Evolutionary conservation across 2,797 vertebrate species (phyloP).

Genomic region (Gobio occitaniae): DNA sequence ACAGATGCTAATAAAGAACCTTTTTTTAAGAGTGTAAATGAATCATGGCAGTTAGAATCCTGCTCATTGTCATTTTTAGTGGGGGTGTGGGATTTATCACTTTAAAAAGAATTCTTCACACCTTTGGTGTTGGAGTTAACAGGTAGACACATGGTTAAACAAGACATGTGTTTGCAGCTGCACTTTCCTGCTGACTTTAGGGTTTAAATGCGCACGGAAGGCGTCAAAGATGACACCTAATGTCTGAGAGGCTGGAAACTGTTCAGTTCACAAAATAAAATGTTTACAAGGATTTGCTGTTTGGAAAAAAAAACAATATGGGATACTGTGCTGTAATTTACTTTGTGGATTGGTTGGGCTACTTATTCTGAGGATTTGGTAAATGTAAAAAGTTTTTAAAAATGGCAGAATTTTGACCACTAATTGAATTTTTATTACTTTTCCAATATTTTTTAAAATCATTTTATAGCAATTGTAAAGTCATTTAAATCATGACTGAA

Average conservation of each 20-base stretch:
- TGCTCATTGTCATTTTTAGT: not conserved
- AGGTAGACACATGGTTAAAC: conserved; percentile 67
- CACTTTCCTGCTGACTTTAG: conserved; percentile 68
- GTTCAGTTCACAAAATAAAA: conserved; percentile 33
- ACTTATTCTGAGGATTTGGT: not conserved
- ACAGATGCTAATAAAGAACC: not conserved
- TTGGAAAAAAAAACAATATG: not conserved
- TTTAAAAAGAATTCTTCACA: conserved; percentile 58
- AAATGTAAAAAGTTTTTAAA: not conserved
- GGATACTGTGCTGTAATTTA: not conserved
- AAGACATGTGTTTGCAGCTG: conserved; percentile 72
- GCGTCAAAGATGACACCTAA: conserved; percentile 66
- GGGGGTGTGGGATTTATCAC: conserved; percentile 38
- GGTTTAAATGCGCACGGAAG: conserved; percentile 56
- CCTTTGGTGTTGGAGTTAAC: conserved; percentile 55
- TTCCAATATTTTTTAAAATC: not conserved
- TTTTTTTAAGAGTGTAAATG: not conserved
- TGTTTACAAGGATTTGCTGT: not conserved
- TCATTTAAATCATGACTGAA: not conserved
- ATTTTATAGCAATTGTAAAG: not conserved
- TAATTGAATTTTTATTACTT: not conserved
- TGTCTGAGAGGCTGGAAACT: not conserved
- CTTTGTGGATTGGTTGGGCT: no score
- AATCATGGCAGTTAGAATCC: not conserved
- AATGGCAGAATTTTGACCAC: not conserved